Conservation (phyloP, 2,888 invertebrate species). For the Fragum sueziense region DNA sequence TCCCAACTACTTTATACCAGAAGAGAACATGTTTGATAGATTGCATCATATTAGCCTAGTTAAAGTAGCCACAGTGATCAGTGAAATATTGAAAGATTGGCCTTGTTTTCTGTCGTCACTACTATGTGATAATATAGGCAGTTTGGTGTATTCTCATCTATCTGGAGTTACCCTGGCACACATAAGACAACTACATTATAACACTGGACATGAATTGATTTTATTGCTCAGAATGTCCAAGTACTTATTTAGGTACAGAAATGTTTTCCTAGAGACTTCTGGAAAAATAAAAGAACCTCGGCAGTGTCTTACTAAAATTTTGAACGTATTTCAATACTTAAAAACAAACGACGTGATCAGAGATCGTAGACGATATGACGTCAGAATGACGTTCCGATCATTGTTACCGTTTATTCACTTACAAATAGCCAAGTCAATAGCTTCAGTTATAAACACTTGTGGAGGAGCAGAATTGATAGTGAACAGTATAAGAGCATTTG, state of each 20-base stretch:
- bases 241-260: neutral
- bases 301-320: too few species aligned
- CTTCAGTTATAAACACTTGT: too few species aligned
- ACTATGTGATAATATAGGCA: constrained; percentile 1
- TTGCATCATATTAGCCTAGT: neutral
- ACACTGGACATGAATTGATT: neutral
- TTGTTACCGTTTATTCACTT: neutral
- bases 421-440: too few species aligned
- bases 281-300: too few species aligned
- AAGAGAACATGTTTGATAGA: constrained; percentile 29
- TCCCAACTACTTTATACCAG: constrained; percentile 25
- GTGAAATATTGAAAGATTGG: neutral
- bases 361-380: neutral
- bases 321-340: too few species aligned
- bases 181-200: neutral
- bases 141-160: neutral
- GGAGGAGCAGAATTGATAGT: too few species aligned
- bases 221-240: neutral
- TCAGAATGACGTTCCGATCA: neutral
- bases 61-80: neutral
- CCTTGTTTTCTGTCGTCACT: neutral
- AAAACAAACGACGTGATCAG: neutral
- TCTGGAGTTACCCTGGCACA: neutral
- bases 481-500: too few species aligned
- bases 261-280: too few species aligned